Base-by-base conservation (phyloP, 2,113 vertebrate genomes). In the Todiramphus saurophagus region DNA sequence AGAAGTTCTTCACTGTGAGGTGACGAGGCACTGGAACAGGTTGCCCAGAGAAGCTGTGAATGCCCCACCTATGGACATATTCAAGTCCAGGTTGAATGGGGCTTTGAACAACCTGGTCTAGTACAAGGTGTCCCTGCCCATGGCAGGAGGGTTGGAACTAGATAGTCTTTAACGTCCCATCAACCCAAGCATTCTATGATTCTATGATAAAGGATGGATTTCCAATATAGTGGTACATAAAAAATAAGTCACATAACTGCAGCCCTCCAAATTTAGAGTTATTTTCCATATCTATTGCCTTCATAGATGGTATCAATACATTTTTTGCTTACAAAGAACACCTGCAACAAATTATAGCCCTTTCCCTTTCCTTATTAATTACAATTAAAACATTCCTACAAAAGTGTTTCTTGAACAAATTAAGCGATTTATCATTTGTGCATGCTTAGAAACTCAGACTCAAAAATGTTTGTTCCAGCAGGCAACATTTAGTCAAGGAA, bases 341-440 rank as follows among this genome's bases (percentile, higher is more conserved):
- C 69, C 44, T 75, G n/a, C 63, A 85, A 94, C 16, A 56, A 94
- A 76, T 82, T 11, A 28, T 7, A 95, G 50, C 67, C 24, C 28
- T 92, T 30, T 6, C 1, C 4, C 74, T 33, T 70, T 68, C 44
- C 63, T 89, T 96, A 97, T 94, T 97, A 95, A 89, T 96, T 95
- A 93, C 67, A 94, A 93, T 95, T 87, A 94, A 94, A 97, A 93
- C 41, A 48, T 79, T 85, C 20, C 16, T 90, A 55, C 63, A 87
- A 74, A 93, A 94, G 82, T 30, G 27, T 70, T 96, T 96, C 73
- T 79, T 92, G 72, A 95, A 90, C 82, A 90, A 96, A 85, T 67
- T 90, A 63, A 90, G 64, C 86, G 76, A 97, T 97, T 94, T 81
- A 95, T 97, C 91, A 89, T 75, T 89, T 94, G 18, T 73, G 46